These are phyloP conservation scores for Halichoerus grypus DNA, from an alignment of 2,113 vertebrate species.

Conservation along the genomic window DNA sequence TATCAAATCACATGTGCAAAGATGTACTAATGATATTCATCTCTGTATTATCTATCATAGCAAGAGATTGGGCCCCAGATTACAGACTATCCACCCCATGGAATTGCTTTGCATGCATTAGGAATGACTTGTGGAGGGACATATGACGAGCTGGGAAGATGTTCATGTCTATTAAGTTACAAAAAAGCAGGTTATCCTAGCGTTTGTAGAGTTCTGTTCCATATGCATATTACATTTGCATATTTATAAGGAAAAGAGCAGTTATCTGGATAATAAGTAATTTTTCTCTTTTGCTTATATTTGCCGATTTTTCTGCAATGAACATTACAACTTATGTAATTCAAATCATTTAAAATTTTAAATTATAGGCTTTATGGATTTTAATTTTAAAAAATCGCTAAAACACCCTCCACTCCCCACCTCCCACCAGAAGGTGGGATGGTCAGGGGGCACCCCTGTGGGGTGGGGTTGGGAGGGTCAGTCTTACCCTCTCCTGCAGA, in stretches of 20 bases:
- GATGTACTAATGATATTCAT: neutral
- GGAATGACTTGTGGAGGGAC: neutral
- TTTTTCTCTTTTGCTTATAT: neutral
- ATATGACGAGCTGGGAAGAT: neutral
- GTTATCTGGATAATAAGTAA: neutral
- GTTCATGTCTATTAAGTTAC: neutral
- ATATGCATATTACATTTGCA: neutral
- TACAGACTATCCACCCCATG: neutral
- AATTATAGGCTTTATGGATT: slow-evolving; percentile 27
- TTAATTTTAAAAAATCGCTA: neutral
- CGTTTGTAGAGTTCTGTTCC: neutral
- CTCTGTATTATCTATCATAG: neutral
- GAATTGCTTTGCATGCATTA: neutral
- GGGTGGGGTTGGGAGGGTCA: neutral
- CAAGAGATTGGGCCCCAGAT: neutral
- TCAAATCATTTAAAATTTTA: neutral
- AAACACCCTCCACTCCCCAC: neutral
- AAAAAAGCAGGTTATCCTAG: neutral
- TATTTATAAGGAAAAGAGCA: neutral
- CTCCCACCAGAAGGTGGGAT: neutral
- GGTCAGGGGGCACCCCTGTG: neutral
- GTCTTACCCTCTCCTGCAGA: slow-evolving; percentile 71
- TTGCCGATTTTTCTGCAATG: neutral
- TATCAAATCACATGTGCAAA: neutral
- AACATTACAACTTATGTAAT: neutral